phyloP scores from a whole-genome alignment of 2,888 invertebrate species.

The Smittia sp. region DNA sequence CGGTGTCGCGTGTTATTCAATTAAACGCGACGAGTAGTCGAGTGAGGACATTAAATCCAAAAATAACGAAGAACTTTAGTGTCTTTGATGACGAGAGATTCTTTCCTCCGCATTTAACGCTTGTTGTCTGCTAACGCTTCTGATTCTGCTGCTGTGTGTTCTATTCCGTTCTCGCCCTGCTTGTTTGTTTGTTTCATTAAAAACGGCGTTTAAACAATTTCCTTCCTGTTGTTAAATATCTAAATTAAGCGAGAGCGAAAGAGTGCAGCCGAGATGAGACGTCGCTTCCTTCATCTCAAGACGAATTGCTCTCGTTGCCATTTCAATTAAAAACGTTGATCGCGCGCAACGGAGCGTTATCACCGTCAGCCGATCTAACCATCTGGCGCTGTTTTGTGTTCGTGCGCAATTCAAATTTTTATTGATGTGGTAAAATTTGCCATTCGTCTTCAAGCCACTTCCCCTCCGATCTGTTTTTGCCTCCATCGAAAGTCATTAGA shows the following conservation, averaged over 20 bases:
- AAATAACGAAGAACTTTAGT: conserved; percentile 8
- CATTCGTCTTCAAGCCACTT: neutral
- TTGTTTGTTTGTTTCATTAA: conserved; percentile 40
- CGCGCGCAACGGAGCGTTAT: neutral
- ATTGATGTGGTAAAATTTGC: conserved; percentile 21
- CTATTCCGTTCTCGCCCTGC: conserved; percentile 1
- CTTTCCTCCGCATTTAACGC: conserved; percentile 12
- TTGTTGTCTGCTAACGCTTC: neutral
- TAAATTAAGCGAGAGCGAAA: conserved; percentile 7
- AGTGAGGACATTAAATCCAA: conserved; percentile 18
- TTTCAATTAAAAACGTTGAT: conserved; percentile 14
- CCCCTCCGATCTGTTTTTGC: neutral
- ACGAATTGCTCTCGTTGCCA: neutral
- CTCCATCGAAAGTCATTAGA: conserved; percentile 37
- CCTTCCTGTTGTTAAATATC: conserved; percentile 35
- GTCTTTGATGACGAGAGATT: conserved; percentile 11
- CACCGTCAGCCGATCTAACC: neutral
- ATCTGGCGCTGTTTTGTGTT: neutral
- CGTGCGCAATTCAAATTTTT: neutral
- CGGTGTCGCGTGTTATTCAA: conserved; percentile 32
- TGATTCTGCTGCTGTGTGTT: conserved; percentile 21
- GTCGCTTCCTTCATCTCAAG: neutral
- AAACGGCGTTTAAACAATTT: conserved; percentile 37
- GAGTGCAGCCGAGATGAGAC: neutral
- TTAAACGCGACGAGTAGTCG: conserved; percentile 10